A percentile compares a stretch with the other conserved stretches of the same genome.
phyloP scores from a whole-genome alignment of 2,888 invertebrate genomes.

The Gonocerus acuteangulatus region DNA sequence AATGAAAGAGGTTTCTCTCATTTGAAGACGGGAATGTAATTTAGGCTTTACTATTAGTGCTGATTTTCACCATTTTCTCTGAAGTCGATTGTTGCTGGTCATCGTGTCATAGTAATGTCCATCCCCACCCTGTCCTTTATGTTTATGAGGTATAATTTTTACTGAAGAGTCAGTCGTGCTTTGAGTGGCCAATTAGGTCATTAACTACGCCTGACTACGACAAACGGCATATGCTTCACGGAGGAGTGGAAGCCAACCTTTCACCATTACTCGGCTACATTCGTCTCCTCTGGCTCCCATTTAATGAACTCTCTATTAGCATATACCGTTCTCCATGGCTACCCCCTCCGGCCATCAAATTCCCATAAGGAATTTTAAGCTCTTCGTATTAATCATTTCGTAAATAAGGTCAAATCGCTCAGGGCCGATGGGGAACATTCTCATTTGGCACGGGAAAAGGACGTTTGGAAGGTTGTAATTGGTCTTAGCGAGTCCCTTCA shows the following conservation, averaged over 20 bases:
- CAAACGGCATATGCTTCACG: conserved; percentile 20
- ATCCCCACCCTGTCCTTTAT: background rate
- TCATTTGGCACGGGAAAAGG: background rate
- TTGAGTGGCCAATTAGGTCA: conserved; percentile 21
- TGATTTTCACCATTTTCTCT: too few relatives aligned
- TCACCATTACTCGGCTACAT: conserved; percentile 25
- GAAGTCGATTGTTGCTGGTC: too few relatives aligned
- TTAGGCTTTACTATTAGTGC: too few relatives aligned
- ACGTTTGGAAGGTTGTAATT: too few relatives aligned
- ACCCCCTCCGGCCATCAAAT: background rate
- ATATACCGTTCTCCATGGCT: conserved; percentile 3
- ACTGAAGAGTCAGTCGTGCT: background rate
- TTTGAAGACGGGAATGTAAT: too few relatives aligned
- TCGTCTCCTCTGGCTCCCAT: background rate
- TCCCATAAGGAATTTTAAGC: too few relatives aligned
- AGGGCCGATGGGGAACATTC: background rate
- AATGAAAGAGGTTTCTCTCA: too few relatives aligned
- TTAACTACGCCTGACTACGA: background rate
- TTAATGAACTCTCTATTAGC: conserved; percentile 8
- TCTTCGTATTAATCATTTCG: background rate
- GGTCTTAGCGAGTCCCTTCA: background rate
- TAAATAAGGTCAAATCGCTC: conserved; percentile 1
- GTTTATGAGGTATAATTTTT: conserved; percentile 25
- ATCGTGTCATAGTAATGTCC: too few relatives aligned
- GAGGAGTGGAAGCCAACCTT: background rate